These are phyloP conservation scores for Ctenochaetus hawaiiensis DNA, from an alignment of 2,797 vertebrate genomes.

Conservation along the genomic window DNA sequence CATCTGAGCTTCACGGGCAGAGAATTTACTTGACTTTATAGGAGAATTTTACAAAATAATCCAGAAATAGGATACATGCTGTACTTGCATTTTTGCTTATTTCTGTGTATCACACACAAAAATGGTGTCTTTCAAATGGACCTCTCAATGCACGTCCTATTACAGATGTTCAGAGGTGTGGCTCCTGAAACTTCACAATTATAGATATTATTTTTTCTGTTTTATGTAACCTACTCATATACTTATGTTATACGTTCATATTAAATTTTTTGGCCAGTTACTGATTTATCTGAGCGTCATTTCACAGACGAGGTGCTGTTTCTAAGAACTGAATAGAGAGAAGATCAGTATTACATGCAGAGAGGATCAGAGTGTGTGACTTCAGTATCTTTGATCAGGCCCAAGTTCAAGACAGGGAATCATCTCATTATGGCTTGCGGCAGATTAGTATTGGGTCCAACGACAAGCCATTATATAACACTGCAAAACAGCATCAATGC, in stretches of 20 bases:
- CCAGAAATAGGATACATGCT: background rate
- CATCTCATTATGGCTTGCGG: constrained; percentile 82
- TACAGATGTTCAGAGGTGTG: constrained; percentile 26
- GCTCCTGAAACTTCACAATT: background rate
- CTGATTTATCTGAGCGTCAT: constrained; percentile 1
- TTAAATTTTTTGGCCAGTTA: background rate
- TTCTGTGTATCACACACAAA: constrained; percentile 17
- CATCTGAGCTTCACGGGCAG: constrained; percentile 73
- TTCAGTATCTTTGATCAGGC: constrained; percentile 74
- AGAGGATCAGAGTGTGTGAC: constrained; percentile 67
- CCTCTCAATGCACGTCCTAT: background rate
- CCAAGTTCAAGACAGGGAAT: constrained; percentile 79
- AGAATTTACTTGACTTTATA: constrained; percentile 54
- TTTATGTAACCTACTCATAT: constrained; percentile 21
- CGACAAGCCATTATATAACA: constrained; percentile 79
- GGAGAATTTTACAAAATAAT: constrained; percentile 27
- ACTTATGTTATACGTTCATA: background rate
- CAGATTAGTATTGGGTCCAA: constrained; percentile 80
- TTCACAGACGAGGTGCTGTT: constrained; percentile 4
- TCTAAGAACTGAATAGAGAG: constrained; percentile 50
- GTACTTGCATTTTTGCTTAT: no score
- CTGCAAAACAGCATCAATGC: constrained; percentile 67
- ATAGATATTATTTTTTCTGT: constrained; percentile 7
- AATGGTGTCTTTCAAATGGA: constrained; percentile 1
- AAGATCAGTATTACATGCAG: constrained; percentile 58